Evolutionary conservation across 2,888 invertebrate species (phyloP).

Genomic region (Strigamia crassipes): DNA sequence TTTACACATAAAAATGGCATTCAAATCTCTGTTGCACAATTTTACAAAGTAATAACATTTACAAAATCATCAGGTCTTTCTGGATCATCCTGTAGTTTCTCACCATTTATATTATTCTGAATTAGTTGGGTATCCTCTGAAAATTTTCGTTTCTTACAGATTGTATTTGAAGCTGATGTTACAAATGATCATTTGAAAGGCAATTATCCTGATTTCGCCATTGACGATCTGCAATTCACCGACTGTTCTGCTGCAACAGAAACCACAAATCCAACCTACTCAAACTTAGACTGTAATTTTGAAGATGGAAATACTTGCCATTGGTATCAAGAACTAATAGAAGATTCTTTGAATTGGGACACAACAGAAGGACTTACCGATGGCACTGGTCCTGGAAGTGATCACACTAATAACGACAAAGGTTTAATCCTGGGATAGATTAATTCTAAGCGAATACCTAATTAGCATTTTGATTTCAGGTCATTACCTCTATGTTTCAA

Average conservation of each 20-base stretch:
- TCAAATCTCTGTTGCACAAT: too few species aligned
- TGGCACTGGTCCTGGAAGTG: not conserved
- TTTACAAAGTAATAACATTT: too few species aligned
- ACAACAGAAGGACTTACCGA: not conserved
- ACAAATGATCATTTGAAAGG: not conserved
- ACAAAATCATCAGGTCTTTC: too few species aligned
- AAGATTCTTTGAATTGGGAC: not conserved
- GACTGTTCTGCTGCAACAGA: not conserved
- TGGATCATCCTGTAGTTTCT: too few species aligned
- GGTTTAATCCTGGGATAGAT: not conserved
- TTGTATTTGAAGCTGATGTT: conserved; percentile 6
- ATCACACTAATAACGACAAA: not conserved
- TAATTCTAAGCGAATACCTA: not conserved
- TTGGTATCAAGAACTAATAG: not conserved
- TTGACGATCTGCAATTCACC: not conserved
- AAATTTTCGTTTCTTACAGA: not conserved
- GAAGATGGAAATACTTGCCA: not conserved
- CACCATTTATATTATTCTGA: too few species aligned
- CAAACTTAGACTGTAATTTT: not conserved
- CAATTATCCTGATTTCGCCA: not conserved
- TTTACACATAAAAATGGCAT: too few species aligned
- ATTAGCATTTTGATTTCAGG: not conserved
- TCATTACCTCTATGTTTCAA: not conserved
- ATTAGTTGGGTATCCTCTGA: not conserved
- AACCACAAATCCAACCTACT: not conserved